Base-by-base conservation (phyloP, 2,113 vertebrate genomes). In the Mastomys natalensis region DNA sequence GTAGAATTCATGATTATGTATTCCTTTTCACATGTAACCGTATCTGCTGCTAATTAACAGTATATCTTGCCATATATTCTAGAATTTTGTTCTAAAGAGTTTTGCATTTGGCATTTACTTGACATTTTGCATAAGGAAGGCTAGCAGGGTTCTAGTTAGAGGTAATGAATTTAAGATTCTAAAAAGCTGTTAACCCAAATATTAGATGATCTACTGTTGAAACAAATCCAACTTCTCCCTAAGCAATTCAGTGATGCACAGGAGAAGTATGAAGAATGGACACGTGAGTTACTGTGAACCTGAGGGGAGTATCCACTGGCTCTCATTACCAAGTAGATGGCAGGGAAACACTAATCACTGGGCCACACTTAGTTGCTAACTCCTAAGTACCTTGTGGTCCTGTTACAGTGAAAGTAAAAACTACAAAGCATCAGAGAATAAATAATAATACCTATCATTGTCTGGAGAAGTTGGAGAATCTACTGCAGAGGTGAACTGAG, bases 141-240 rank as follows among this genome's bases (percentile, higher is more conserved):
- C 70, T 80, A 94, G 43, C 5, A 55, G 87, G 24, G 11, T 64
- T 82, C 80, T 95, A 90, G 74, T 64, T 58, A 92, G 68, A 45
- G 48, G 43, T 43, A 91, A 60, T 73, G 31, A 92, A 96, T 40
- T 89, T 68, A 84, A 85, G 55, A 85, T 90, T 94, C 70, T 70
- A 72, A 92, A 93, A 96, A 80, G 76, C 40, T 74, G 26, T 72
- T 72, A 90, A 76, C 43, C 53, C 82, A 55, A 92, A 90, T 21
- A 22, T 51, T 68, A 74, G 58, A 76, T 70, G 37, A 89, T 22
- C 53, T 40, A 55, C 29, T 84, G 8, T 7, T 68, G 58, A 48
- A 87, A 53, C 0, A 64, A 29, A 78, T 21, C 45, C 7, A 55
- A 40, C 21, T 40, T 81, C 68, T 58, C 74, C 82, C 80, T 89